These are phyloP conservation scores for Acanthisitta chloris DNA, from an alignment of 2,113 vertebrate species.

Conservation along the genomic window DNA sequence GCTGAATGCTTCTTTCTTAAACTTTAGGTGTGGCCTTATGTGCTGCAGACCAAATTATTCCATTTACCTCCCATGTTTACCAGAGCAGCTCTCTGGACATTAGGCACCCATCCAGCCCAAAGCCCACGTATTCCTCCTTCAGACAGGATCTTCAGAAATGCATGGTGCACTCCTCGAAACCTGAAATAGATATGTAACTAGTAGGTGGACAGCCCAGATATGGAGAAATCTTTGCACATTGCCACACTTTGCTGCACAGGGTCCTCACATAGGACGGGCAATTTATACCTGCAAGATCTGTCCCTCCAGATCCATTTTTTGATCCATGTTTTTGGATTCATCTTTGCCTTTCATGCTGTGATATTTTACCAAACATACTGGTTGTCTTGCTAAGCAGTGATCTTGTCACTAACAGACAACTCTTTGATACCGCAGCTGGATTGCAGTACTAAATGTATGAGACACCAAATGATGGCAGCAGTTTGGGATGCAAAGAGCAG, in stretches of 20 bases:
- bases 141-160: conserved; percentile 81
- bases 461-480: background rate
- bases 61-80: conserved; percentile 87
- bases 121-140: conserved; percentile 83
- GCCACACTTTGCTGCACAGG: background rate
- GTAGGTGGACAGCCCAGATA: background rate
- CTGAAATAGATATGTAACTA: conserved; percentile 38
- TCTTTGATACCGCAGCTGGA: background rate
- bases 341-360: background rate
- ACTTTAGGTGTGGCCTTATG: background rate
- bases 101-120: conserved; percentile 88
- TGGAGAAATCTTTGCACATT: background rate
- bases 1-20: background rate
- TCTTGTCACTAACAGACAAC: background rate
- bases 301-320: background rate
- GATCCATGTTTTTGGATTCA: background rate
- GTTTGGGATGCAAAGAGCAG: background rate
- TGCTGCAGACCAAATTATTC: background rate
- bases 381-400: background rate
- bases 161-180: conserved; percentile 79
- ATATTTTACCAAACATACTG: fast-evolving
- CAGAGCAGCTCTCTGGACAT: conserved; percentile 85
- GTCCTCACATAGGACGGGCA: background rate
- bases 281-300: background rate
- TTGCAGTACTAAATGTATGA: fast-evolving